Percentiles rank a stretch among this genome's conserved stretches.
Conservation (phyloP, 1,140 invertebrate genomes). For the Acromyrmex charruanus region DNA sequence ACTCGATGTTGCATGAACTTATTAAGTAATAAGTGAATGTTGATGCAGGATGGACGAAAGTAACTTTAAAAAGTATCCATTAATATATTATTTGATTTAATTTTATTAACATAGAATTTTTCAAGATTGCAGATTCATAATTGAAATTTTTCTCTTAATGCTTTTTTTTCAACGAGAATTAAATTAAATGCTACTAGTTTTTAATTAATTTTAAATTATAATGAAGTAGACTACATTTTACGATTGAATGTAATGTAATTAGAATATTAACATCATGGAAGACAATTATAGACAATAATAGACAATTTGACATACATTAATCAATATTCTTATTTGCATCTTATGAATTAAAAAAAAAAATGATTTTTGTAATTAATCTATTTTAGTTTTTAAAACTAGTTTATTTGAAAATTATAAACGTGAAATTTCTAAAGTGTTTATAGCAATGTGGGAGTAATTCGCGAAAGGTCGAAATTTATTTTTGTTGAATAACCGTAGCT, state of each 20-base stretch:
- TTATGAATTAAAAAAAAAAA: too few relatives aligned
- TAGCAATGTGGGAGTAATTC: background rate
- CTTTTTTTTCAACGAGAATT: background rate
- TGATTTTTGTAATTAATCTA: too few relatives aligned
- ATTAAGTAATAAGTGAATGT: constrained; percentile 8
- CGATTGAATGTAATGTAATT: background rate
- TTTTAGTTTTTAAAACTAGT: background rate
- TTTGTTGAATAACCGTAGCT: background rate
- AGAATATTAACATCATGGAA: background rate
- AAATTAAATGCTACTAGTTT: background rate
- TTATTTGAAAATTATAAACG: background rate
- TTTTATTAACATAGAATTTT: background rate
- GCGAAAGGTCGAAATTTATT: background rate
- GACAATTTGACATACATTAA: background rate
- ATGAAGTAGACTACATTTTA: background rate
- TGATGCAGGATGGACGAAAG: too few relatives aligned
- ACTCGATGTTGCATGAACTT: background rate
- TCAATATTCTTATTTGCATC: too few relatives aligned
- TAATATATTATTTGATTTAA: background rate
- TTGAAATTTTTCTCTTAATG: background rate
- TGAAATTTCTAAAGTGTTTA: background rate
- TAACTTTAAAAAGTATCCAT: background rate
- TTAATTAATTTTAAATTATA: constrained; percentile 15
- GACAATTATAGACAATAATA: background rate
- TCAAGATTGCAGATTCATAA: background rate